A percentile compares a stretch with the other conserved stretches of the same genome.
Evolutionary conservation across 2,797 vertebrate genomes (phyloP).

Genomic region (Sylvilagus floridanus): DNA sequence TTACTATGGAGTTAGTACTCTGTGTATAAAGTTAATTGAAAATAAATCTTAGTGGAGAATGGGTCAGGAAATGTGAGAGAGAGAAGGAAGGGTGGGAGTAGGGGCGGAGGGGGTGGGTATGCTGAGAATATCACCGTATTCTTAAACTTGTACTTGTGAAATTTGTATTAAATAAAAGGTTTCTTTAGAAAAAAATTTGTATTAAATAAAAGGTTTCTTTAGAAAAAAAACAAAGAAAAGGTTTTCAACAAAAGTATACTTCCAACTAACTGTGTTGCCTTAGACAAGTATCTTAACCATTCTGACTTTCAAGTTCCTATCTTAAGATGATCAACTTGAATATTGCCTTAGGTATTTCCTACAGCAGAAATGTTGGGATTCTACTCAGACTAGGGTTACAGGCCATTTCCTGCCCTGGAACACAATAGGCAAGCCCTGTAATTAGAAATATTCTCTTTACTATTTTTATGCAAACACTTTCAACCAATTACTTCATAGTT

Average conservation of each 20-base stretch:
- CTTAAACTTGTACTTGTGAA: no score
- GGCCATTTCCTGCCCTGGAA: background rate
- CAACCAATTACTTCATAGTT: background rate
- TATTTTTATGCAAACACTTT: background rate
- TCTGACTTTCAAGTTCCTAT: background rate
- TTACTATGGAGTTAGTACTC: no score
- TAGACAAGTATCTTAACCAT: background rate
- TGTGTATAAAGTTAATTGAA: no score
- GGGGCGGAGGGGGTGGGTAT: no score
- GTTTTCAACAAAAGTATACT: background rate
- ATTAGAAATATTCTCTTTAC: background rate
- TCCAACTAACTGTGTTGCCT: background rate
- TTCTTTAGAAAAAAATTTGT: no score
- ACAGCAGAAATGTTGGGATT: background rate
- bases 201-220: no score
- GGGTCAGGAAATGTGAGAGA: no score
- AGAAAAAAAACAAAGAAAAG: no score
- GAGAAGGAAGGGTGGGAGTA: no score
- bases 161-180: no score
- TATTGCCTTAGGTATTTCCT: background rate
- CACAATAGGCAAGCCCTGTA: background rate
- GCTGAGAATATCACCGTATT: no score
- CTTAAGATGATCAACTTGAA: background rate
- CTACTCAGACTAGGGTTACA: background rate
- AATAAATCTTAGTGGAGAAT: no score